These are phyloP conservation scores for Macrochelys suwanniensis DNA, from an alignment of 2,797 vertebrate genomes.

Conservation along the genomic window DNA sequence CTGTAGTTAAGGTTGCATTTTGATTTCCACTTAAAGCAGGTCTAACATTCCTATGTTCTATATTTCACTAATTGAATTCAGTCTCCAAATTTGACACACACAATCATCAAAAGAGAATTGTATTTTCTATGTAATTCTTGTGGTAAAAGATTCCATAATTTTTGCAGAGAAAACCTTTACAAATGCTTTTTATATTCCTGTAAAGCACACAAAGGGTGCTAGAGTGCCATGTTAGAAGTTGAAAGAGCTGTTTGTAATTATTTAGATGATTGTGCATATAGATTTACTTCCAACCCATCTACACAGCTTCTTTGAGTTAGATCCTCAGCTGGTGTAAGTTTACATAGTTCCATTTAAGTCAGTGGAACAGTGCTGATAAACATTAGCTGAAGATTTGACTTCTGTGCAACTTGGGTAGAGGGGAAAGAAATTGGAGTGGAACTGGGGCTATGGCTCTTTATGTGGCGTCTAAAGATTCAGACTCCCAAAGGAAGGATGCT, in stretches of 20 bases:
- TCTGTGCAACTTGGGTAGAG: background rate
- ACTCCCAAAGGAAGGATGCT: background rate
- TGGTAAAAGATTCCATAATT: background rate
- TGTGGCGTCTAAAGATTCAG: background rate
- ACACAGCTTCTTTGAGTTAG: background rate
- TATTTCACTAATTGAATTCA: background rate
- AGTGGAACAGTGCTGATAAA: background rate
- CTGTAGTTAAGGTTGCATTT: background rate
- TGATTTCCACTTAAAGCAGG: background rate
- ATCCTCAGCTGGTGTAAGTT: background rate
- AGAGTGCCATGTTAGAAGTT: background rate
- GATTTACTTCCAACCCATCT: background rate
- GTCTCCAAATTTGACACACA: background rate
- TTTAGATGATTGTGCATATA: background rate
- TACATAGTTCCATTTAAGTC: background rate
- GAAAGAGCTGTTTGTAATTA: conserved; percentile 26
- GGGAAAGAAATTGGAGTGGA: background rate
- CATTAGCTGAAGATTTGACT: background rate
- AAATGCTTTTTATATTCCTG: background rate
- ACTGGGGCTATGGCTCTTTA: background rate
- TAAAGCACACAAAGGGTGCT: background rate
- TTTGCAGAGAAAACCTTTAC: background rate
- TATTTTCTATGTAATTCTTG: background rate
- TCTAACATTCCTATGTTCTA: background rate
- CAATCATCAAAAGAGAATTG: background rate